Base-by-base conservation (phyloP, 2,888 invertebrate genomes). In the Phaonia tiefii region DNA sequence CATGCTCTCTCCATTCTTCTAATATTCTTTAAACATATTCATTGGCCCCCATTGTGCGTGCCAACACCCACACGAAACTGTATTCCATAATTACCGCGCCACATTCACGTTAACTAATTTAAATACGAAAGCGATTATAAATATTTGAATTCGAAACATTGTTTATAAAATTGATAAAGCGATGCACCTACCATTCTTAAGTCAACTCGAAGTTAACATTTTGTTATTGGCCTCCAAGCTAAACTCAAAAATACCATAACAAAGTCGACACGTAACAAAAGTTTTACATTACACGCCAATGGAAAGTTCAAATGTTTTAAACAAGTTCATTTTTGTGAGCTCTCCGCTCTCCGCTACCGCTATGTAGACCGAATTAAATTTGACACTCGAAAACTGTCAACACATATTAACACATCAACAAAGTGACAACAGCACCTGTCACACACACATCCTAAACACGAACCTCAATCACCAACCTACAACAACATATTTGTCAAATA, bases 361-460 rank as follows among this genome's bases (percentile, higher is more conserved):
- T 75, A 49, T 60, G 51, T 39, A 49, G 67, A 72, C 25, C 39
- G 42, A 73, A 70, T 73, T 70, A 49, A 42, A 73, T 78, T 67
- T 70, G 44, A 80, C 71, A 67, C 77, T 10, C 31, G 49, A 58
- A 31, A 85, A 84, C 84, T 86, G 86, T 85, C 86, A 87, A 87
- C 85, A 87, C 84, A 75, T 82, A 84, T n/a, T n/a, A 85, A 81
- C 63, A 54, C 39, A 22, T 7, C 66, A 1, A 37, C 65, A 3
- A 31, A 26, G 42, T 75, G 79, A 58, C 75, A 77, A 42, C 77
- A 74, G 49, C 70, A 58, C 75, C 56, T 66, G 46, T 56, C 66
- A 74, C 20, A 3, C 10, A 8, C 78, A 67, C 54, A 72, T n/a
- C n/a, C 39, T 42, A 13, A 70, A 49, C 20, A 49, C n/a, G n/a